A percentile compares a stretch with the other conserved stretches of the same genome.
Evolutionary conservation across 2,888 invertebrate species (phyloP).

Genomic region (Brachynemurus nebulosus): DNA sequence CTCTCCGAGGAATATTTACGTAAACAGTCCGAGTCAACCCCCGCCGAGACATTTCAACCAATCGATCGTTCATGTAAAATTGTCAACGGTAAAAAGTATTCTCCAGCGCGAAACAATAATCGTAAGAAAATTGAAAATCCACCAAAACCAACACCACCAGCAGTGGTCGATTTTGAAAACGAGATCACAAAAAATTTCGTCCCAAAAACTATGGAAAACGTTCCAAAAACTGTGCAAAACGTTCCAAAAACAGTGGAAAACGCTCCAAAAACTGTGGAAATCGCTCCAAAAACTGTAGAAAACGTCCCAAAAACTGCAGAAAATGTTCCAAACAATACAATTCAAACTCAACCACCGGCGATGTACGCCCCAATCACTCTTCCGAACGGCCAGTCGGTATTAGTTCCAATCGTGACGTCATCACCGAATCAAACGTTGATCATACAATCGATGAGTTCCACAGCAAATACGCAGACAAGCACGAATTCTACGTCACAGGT

Average conservation of each 20-base stretch:
- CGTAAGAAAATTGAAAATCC: not conserved
- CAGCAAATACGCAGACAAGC: too few species aligned
- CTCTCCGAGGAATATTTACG: not conserved
- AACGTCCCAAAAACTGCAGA: too few species aligned
- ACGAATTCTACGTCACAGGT: too few species aligned
- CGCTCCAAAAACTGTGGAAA: too few species aligned
- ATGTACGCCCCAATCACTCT: not conserved
- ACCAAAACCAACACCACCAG: not conserved
- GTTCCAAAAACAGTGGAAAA: too few species aligned
- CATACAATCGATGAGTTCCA: too few species aligned
- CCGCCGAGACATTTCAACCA: not conserved
- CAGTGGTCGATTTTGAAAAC: not conserved
- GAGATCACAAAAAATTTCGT: not conserved
- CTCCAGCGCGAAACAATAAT: not conserved
- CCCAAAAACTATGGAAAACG: not conserved
- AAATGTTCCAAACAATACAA: not conserved
- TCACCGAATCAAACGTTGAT: not conserved
- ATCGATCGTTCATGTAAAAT: slow-evolving; percentile 1
- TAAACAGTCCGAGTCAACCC: not conserved
- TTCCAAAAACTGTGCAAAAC: too few species aligned
- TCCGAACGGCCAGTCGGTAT: not conserved
- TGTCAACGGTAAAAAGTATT: not conserved
- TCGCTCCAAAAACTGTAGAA: too few species aligned
- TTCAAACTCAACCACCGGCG: not conserved
- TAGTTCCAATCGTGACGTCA: slow-evolving; percentile 2